These are phyloP conservation scores for Scytalopus superciliaris DNA, from an alignment of 2,113 vertebrate species.

Conservation along the genomic window DNA sequence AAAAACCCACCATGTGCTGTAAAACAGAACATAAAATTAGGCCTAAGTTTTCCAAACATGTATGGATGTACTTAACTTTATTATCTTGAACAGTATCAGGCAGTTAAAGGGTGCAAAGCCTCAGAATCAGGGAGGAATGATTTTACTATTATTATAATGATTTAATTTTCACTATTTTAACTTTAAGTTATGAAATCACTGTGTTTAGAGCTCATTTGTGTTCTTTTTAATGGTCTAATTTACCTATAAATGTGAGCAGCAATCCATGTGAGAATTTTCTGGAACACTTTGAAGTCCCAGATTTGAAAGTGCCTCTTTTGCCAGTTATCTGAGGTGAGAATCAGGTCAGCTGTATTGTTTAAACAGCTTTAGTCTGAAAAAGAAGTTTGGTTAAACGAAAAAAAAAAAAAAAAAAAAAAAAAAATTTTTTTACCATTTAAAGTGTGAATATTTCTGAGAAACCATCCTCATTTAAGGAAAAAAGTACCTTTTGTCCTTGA, in stretches of 20 bases:
- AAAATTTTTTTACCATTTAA: neutral
- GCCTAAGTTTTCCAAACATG: neutral
- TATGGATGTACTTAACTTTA: neutral
- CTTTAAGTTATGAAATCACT: neutral
- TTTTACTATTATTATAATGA: neutral
- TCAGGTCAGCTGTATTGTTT: constrained; percentile 48
- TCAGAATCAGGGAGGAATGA: neutral
- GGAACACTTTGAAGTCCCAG: constrained; percentile 7
- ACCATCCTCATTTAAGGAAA: neutral
- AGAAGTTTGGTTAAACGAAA: neutral
- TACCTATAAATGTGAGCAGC: neutral
- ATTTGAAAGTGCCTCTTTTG: constrained; percentile 32
- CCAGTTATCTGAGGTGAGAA: constrained; percentile 50
- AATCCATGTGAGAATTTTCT: constrained; percentile 9
- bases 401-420: neutral
- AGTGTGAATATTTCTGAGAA: constrained; percentile 22
- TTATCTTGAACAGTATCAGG: neutral
- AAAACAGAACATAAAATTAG: neutral
- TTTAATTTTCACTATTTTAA: neutral
- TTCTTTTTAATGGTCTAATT: constrained; percentile 5
- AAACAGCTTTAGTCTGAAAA: constrained; percentile 44
- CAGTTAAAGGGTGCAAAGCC: neutral
- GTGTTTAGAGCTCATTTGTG: neutral
- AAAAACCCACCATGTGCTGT: neutral
- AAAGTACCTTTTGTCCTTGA: neutral